Conservation (phyloP, 2,797 vertebrate genomes). For the Apodemus agrarius region DNA sequence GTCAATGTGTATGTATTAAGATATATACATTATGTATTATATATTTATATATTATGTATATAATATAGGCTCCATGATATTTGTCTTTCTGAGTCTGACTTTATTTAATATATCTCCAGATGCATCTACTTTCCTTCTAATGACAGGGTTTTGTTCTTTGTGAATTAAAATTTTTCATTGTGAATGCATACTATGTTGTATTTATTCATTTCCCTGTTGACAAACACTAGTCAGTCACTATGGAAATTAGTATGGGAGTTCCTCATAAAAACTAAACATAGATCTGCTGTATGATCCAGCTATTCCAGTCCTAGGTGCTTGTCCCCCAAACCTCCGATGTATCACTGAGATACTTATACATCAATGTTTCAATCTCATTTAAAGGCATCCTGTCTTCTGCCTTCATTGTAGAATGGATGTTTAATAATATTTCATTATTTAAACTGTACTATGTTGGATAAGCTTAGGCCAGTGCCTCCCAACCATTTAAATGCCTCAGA, state of each 20-base stretch:
- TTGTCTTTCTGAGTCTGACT: not conserved
- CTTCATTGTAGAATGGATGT: slow-evolving; percentile 3
- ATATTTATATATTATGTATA: not conserved
- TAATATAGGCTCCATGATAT: not conserved
- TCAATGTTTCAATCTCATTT: not conserved
- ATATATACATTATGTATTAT: not conserved
- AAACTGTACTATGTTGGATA: not conserved
- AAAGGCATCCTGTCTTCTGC: slow-evolving; percentile 11
- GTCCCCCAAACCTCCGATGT: not conserved
- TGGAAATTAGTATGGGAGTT: not conserved
- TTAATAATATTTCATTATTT: not conserved
- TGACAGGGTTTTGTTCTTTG: not conserved
- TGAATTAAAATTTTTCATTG: too few relatives aligned
- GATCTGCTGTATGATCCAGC: not conserved
- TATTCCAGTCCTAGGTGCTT: not conserved
- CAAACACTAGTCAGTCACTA: not conserved
- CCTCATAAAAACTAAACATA: not conserved
- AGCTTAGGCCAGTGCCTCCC: not conserved
- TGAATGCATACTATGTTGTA: too few relatives aligned
- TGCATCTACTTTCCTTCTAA: not conserved
- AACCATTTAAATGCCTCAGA: not conserved
- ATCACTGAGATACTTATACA: not conserved
- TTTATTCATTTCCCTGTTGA: not conserved
- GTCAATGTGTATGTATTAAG: not conserved
- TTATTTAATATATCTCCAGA: not conserved